Conservation (phyloP, 2,113 vertebrate genomes). For the Grallaria varia region DNA sequence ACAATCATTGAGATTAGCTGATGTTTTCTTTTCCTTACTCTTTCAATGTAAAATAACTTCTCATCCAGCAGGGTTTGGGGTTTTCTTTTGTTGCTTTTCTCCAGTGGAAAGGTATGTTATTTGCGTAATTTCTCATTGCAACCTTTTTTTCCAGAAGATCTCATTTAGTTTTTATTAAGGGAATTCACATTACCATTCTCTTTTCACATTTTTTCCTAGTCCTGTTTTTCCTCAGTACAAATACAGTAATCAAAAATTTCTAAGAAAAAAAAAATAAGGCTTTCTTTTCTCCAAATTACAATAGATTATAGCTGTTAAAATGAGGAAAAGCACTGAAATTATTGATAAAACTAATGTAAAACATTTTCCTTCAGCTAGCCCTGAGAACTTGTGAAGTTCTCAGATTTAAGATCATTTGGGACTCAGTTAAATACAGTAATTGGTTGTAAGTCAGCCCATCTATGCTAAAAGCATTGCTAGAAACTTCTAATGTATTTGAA, state of each 20-base stretch:
- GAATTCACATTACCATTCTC: neutral
- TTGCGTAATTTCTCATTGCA: neutral
- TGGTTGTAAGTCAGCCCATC: conserved; percentile 7
- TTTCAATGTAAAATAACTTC: neutral
- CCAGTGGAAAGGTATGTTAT: neutral
- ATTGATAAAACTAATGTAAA: conserved; percentile 59
- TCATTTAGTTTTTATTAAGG: neutral
- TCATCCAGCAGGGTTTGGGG: neutral
- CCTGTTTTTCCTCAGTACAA: neutral
- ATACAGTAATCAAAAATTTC: neutral
- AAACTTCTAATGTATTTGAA: conserved; percentile 41
- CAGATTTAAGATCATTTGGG: neutral
- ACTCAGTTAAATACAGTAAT: conserved; percentile 43
- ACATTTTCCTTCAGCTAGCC: conserved; percentile 28
- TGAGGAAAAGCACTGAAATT: conserved; percentile 2
- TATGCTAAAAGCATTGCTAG: conserved; percentile 28
- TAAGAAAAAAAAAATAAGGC: neutral
- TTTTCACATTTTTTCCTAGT: neutral
- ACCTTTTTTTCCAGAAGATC: neutral
- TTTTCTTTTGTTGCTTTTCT: neutral
- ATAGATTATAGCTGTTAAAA: neutral
- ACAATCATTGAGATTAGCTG: neutral
- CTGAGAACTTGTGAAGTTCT: conserved; percentile 11
- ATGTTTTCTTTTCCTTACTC: neutral
- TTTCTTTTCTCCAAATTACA: neutral